Evolutionary conservation across 2,113 vertebrate species (phyloP).

Genomic region (Cavia aperea): DNA sequence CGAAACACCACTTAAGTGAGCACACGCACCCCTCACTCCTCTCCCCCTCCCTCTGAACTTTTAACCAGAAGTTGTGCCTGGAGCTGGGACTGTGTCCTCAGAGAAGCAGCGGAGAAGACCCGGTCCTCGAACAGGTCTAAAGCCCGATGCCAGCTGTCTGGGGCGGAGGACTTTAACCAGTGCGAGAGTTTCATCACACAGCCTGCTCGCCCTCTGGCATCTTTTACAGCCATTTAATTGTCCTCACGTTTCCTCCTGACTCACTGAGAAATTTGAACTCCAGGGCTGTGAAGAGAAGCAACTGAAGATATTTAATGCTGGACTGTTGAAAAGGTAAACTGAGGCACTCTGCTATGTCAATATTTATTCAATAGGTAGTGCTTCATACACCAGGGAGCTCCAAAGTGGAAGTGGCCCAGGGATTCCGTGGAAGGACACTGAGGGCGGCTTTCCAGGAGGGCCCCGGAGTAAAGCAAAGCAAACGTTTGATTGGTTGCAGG

Average conservation of each 20-base stretch:
- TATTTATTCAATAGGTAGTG: background rate
- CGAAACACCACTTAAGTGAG: too few relatives aligned
- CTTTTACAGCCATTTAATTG: constrained; percentile 14
- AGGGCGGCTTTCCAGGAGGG: background rate
- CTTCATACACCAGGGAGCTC: too few relatives aligned
- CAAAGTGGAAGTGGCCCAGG: background rate
- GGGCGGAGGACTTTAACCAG: constrained; percentile 21
- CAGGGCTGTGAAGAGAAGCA: background rate
- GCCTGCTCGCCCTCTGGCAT: background rate
- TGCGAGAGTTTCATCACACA: background rate
- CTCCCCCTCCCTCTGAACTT: background rate
- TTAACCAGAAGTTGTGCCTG: background rate
- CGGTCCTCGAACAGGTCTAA: background rate
- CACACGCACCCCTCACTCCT: too few relatives aligned
- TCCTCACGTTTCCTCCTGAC: background rate
- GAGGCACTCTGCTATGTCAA: background rate
- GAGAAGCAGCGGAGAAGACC: background rate
- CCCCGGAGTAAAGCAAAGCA: background rate
- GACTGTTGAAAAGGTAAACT: background rate
- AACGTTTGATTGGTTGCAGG: background rate
- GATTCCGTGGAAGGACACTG: background rate
- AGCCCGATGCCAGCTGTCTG: background rate
- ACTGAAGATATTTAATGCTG: background rate
- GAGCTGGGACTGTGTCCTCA: background rate
- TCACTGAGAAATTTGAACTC: constrained; percentile 38